phyloP scores from a whole-genome alignment of 2,113 vertebrate species.

The Mellivora capensis region DNA sequence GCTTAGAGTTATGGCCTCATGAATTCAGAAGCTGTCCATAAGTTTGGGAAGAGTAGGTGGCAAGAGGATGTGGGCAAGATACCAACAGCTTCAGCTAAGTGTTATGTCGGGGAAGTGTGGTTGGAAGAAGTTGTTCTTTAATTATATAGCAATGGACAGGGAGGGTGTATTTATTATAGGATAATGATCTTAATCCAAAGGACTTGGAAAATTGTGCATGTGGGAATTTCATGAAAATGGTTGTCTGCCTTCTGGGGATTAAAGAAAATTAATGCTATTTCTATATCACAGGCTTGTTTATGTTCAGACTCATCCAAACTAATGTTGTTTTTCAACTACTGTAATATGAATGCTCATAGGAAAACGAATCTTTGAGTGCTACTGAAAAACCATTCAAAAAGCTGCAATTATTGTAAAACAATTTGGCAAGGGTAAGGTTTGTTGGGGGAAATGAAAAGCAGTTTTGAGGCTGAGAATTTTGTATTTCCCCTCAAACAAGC shows the following conservation, averaged over 20 bases:
- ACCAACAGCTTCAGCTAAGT: not conserved
- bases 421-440: conserved; percentile 47
- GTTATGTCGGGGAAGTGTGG: not conserved
- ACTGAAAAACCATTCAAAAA: conserved; percentile 58
- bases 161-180: not conserved
- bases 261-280: conserved; percentile 65
- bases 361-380: conserved; percentile 72
- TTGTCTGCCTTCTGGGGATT: conserved; percentile 60
- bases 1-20: not conserved
- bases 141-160: not conserved
- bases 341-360: conserved; percentile 62
- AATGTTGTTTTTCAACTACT: conserved; percentile 76
- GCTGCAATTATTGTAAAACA: conserved; percentile 57
- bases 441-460: conserved; percentile 59
- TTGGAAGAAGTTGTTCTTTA: not conserved
- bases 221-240: not conserved
- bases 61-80: too few species aligned
- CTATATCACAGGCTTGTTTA: not conserved
- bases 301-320: conserved; percentile 64
- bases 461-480: conserved; percentile 65
- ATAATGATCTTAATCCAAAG: not conserved
- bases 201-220: not conserved
- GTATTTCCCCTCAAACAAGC: conserved; percentile 57
- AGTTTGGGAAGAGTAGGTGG: not conserved
- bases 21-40: not conserved